Base-by-base conservation (phyloP, 37 sponge, comb jelly and placozoan species). In the Dysidea cf. avara region DNA sequence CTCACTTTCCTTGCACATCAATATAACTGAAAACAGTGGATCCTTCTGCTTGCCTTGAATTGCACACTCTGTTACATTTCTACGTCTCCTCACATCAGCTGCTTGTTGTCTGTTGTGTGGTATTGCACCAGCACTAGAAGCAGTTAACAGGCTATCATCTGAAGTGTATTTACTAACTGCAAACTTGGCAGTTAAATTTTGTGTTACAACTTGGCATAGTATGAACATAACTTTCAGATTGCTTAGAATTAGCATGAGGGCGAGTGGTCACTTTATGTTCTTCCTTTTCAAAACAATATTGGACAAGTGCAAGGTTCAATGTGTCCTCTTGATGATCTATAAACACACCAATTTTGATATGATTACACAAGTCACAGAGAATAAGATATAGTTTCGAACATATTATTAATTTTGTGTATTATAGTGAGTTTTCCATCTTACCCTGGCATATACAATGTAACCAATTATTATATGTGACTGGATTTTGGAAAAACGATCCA, bases 231-330 rank as follows among this genome's bases (percentile, higher is more conserved):
- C 31, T 61, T 60, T 38, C 40, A 11, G 14, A 20, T 17, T 20
- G 29, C 11, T 46, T 59, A 7, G 74, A 58, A 73, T 73, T 73
- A 2, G 61, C 74, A 59, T 73, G 61, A 31, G 74, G 74, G 18
- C 50, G 50, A 24, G 46, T 33, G 17, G 29, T 59, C 17, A 73
- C 49, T 24, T 37, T 29, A 39, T 73, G 74, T 59, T 73, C 74
- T 11, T 58, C 61, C 22, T 16, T 11, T 5, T 43, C 29, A 73
- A 73, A 73, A 2, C 29, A 18, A 32, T 73, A 73, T 7, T 73
- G 74, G 1, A 73, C 18, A 40, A 73, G 25, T 3, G 61, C 74
- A 32, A 73, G 46, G 24, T 73, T 73, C 49, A 39, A 61, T 17
- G 48, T 34, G 13, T 73, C 61, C 18, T 34, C 39, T 17, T 58